Base-by-base conservation (phyloP, 2,888 invertebrate genomes). In the Chrysolina americana region DNA sequence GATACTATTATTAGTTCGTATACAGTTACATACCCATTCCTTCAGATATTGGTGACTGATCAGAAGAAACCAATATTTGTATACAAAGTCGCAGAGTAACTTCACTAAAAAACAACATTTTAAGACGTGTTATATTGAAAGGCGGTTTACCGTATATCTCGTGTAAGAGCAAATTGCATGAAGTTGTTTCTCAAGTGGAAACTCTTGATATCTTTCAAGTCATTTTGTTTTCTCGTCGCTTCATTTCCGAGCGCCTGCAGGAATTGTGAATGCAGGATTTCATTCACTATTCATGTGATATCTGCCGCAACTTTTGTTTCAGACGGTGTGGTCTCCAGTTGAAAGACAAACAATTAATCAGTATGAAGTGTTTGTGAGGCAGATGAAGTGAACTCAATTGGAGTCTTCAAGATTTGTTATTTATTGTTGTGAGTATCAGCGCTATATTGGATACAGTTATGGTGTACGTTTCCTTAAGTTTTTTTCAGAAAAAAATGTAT, bases 101-200 rank as follows among this genome's bases (percentile, higher is more conserved):
- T n/a, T 15, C 13, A 47, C 47, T 47, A n/a, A 47, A 13, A 47
- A 47, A 47, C 19, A 19, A 17, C 50, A 8, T 10, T 19, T 19
- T 50, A 50, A 50, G 19, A 50, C 17, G 59, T 23, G 47, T 10
- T 13, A 28, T 5, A 59, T 59, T 59, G 28, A 59, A 28, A 59
- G 13, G 15, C 56, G 21, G 19, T 71, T 66, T 66, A 23, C 47
- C 36, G 66, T 47, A 23, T 36, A 41, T 47, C 66, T 59, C 28
- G 59, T 59, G 47, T 66, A 36, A 71, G 59, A 71, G 66, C 53
- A 66, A 71, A 47, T 41, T 66, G 71, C 65, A 71, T 71, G 59
- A 71, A 71, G 65, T 65, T 59, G 56, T 59, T 65, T 59, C 59
- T 71, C 66, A 47, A 71, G 71, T 66, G 66, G 71, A 71, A 71